Percentiles rank a stretch among this genome's conserved stretches.
Evolutionary conservation across 2,888 invertebrate genomes (phyloP).

Genomic region (Seira ritae): DNA sequence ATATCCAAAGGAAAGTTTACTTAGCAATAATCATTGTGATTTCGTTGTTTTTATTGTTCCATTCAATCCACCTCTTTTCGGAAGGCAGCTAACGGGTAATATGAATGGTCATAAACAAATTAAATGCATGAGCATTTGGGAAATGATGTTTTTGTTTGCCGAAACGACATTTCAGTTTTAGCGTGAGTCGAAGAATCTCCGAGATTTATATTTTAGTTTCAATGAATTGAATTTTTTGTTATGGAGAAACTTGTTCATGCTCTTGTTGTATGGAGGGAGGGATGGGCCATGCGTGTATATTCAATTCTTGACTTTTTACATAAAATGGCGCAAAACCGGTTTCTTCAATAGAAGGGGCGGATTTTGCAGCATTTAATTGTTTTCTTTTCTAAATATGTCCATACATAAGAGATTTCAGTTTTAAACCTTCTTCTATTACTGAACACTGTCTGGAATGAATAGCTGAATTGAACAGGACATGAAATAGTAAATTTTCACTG

Average conservation of each 20-base stretch:
- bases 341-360: conserved; percentile 45
- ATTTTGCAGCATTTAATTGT: conserved; percentile 45
- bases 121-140: background rate
- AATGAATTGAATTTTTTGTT: background rate
- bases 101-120: conserved; percentile 33
- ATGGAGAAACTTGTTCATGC: background rate
- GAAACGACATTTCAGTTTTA: no score
- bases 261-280: no score
- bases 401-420: no score
- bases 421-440: no score
- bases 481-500: no score
- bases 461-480: no score
- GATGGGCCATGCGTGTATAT: conserved; percentile 21
- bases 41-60: conserved; percentile 11
- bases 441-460: no score
- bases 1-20: no score
- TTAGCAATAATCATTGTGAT: background rate
- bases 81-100: conserved; percentile 10
- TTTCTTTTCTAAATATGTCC: no score
- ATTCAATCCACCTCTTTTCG: background rate
- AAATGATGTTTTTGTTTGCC: conserved; percentile 35
- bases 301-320: background rate
- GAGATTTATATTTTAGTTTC: background rate
- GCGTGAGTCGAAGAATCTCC: background rate
- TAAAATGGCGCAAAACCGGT: conserved; percentile 61